Evolutionary conservation across 2,888 invertebrate genomes (phyloP).

Genomic region (Hesperia comma): DNA sequence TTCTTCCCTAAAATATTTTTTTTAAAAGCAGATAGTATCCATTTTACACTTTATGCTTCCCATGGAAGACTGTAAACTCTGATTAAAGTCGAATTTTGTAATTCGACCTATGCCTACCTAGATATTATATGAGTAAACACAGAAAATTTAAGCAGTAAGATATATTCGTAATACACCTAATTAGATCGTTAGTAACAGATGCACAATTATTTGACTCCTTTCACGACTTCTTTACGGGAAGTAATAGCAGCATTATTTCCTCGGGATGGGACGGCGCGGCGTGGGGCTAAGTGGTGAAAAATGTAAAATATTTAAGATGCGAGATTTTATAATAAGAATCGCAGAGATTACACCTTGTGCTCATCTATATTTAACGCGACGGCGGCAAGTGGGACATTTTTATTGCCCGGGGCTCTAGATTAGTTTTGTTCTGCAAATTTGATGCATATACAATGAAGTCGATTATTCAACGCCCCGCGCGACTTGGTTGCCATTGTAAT

Average conservation of each 20-base stretch:
- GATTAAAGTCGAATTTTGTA: not conserved
- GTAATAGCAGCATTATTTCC: slow-evolving; percentile 67
- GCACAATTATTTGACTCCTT: slow-evolving; percentile 47
- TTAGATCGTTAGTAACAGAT: slow-evolving; percentile 32
- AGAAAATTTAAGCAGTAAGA: slow-evolving; percentile 19
- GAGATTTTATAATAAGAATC: slow-evolving; percentile 80
- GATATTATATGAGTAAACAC: slow-evolving; percentile 24
- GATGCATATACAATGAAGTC: slow-evolving; percentile 82
- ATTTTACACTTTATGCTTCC: too few relatives aligned
- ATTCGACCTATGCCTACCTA: not conserved
- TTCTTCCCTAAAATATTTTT: too few relatives aligned
- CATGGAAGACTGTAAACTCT: not conserved
- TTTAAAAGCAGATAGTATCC: too few relatives aligned
- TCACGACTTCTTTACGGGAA: slow-evolving; percentile 60
- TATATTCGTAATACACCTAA: slow-evolving; percentile 15
- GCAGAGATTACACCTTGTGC: slow-evolving; percentile 80
- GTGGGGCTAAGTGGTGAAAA: slow-evolving; percentile 69
- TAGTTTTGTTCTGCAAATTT: slow-evolving; percentile 83
- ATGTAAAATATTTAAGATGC: slow-evolving; percentile 77
- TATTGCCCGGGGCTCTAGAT: slow-evolving; percentile 79
- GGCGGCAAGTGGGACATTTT: slow-evolving; percentile 78
- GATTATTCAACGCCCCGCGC: slow-evolving; percentile 76
- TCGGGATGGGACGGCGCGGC: slow-evolving; percentile 48
- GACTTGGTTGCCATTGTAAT: slow-evolving; percentile 66
- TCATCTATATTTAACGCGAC: slow-evolving; percentile 78